Conservation (phyloP, 2,797 vertebrate genomes). For the Eulemur mongoz region DNA sequence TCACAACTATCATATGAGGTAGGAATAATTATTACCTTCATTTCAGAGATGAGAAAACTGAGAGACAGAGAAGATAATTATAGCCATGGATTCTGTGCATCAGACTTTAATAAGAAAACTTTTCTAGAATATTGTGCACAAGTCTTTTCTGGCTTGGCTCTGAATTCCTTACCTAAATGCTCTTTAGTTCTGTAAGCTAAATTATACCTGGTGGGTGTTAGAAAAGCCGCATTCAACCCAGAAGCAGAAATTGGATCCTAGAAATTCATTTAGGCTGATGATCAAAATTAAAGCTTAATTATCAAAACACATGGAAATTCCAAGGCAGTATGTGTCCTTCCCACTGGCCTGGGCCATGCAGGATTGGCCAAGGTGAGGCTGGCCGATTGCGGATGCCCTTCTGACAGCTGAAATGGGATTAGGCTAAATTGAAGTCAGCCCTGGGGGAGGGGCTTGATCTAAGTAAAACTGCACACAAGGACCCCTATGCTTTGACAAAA, state of each 20-base stretch:
- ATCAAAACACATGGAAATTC: not conserved
- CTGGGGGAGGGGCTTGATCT: too few relatives aligned
- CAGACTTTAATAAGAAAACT: not conserved
- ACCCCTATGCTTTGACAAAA: not conserved
- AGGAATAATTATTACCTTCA: not conserved
- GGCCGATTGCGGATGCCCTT: not conserved
- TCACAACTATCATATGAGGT: not conserved
- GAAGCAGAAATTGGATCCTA: not conserved
- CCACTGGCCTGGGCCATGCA: fast-evolving
- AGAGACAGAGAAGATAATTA: not conserved
- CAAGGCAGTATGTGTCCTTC: not conserved
- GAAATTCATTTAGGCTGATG: not conserved
- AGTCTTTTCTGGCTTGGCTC: not conserved
- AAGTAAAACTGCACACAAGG: not conserved
- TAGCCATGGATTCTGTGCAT: not conserved
- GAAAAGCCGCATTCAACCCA: not conserved
- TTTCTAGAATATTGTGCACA: not conserved
- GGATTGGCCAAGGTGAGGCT: too few relatives aligned
- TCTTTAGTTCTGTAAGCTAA: not conserved
- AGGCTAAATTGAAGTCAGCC: too few relatives aligned
- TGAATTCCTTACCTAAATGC: not conserved
- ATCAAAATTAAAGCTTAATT: not conserved
- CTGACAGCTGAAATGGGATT: not conserved
- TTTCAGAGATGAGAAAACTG: not conserved
- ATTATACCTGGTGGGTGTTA: not conserved